phyloP scores from a whole-genome alignment of 2,888 invertebrate species.

The Thymelicus lineola region DNA sequence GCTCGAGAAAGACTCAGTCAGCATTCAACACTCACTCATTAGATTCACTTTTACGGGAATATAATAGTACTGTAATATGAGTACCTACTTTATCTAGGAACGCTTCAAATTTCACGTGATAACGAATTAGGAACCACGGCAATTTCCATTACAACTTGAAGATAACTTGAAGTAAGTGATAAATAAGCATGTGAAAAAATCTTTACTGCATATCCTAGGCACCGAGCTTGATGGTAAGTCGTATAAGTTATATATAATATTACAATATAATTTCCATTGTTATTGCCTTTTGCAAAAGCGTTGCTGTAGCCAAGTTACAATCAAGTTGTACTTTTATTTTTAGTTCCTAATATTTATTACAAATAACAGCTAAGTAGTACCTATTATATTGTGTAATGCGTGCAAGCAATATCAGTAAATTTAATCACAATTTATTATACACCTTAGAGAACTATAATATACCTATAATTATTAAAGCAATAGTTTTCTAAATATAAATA shows the following conservation, averaged over 20 bases:
- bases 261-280: background rate
- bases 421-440: no score
- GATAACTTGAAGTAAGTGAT: constrained; percentile 8
- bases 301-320: no score
- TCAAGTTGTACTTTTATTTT: no score
- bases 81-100: background rate
- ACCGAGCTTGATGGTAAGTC: background rate
- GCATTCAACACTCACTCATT: background rate
- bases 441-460: no score
- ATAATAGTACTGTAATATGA: background rate
- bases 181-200: constrained; percentile 5
- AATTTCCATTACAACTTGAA: constrained; percentile 7
- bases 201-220: background rate
- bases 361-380: no score
- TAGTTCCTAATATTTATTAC: no score
- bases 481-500: no score
- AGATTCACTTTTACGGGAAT: background rate
- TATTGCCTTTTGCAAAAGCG: no score
- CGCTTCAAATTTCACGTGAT: constrained; percentile 7
- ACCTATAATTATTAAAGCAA: no score
- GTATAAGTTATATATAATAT: no score
- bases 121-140: constrained; percentile 15
- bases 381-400: no score
- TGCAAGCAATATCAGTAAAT: no score
- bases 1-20: background rate